Percentiles rank a stretch among this genome's conserved stretches.
Conservation (phyloP, 2,113 vertebrate genomes). For the Pseudolaguvia tuberculata region DNA sequence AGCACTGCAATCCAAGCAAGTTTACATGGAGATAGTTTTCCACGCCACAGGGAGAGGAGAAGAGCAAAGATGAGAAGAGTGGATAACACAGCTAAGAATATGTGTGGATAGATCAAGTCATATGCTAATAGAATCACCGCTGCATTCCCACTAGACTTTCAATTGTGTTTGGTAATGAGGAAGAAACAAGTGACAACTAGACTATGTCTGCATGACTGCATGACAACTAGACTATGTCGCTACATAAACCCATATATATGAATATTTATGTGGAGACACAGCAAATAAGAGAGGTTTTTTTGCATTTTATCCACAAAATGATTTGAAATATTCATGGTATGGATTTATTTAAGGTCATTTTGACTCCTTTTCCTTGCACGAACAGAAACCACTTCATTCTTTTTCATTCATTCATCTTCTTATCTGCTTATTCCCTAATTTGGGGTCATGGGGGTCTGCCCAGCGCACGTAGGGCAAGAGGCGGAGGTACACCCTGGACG, state of each 20-base stretch:
- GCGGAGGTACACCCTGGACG: no score
- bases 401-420: no score
- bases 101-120: conserved; percentile 11
- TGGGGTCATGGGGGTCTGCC: no score
- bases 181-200: not conserved
- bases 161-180: not conserved
- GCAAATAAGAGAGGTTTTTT: not conserved
- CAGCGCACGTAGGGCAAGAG: no score
- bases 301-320: not conserved
- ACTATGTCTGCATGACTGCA: not conserved
- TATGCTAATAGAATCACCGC: conserved; percentile 34
- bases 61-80: conserved; percentile 2
- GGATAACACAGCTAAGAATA: conserved; percentile 22
- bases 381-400: not conserved
- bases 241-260: not conserved
- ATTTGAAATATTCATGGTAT: not conserved
- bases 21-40: conserved; percentile 9
- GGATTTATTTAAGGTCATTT: not conserved
- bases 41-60: conserved; percentile 1
- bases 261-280: not conserved
- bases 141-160: conserved; percentile 7
- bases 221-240: not conserved
- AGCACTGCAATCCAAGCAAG: conserved; percentile 40
- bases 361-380: not conserved
- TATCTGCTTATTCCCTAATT: no score